phyloP scores from a whole-genome alignment of 2,888 invertebrate genomes.

The Ptychoptera contaminata region DNA sequence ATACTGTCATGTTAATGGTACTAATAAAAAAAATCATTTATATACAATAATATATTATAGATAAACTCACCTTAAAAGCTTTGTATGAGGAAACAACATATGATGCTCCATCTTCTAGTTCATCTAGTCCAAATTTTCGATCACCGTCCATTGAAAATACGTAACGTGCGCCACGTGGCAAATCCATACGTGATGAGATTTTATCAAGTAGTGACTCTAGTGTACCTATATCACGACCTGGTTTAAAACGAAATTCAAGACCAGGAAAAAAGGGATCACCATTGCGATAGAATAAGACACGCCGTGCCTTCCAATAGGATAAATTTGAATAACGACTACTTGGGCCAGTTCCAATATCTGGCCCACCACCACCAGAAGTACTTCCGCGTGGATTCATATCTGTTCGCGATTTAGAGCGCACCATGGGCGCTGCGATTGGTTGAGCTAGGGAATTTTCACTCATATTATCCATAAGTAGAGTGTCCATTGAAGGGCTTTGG shows the following conservation, averaged over 20 bases:
- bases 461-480: slow-evolving; percentile 37
- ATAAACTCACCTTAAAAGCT: slow-evolving; percentile 63
- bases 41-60: no score
- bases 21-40: no score
- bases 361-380: neutral
- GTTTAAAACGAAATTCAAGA: slow-evolving; percentile 74
- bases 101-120: slow-evolving; percentile 77
- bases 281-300: slow-evolving; percentile 84
- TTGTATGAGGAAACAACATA: slow-evolving; percentile 89
- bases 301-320: slow-evolving; percentile 73
- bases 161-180: slow-evolving; percentile 77
- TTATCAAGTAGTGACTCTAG: slow-evolving; percentile 75
- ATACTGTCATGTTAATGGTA: no score
- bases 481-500: slow-evolving; percentile 14
- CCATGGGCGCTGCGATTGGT: slow-evolving; percentile 22
- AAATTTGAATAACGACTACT: slow-evolving; percentile 53
- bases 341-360: slow-evolving; percentile 23
- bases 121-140: slow-evolving; percentile 66
- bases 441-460: slow-evolving; percentile 39
- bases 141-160: slow-evolving; percentile 87
- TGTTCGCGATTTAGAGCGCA: slow-evolving; percentile 29
- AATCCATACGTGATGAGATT: slow-evolving; percentile 70
- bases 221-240: slow-evolving; percentile 73
- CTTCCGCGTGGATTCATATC: slow-evolving; percentile 16
- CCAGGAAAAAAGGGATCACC: slow-evolving; percentile 87